Conservation (phyloP, 2,888 invertebrate species). For the Diarsia mendica region DNA sequence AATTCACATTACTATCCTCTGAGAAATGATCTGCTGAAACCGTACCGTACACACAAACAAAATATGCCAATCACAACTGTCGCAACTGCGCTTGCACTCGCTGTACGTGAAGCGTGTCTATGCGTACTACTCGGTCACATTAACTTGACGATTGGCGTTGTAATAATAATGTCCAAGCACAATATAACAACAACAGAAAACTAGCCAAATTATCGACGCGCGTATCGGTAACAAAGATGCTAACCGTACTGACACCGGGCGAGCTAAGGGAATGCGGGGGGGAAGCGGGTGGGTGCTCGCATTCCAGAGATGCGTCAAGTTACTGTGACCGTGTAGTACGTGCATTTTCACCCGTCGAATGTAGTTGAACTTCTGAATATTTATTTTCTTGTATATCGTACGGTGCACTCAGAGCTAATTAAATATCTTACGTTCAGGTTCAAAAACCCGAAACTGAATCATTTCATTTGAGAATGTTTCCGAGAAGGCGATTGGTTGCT, state of each 20-base stretch:
- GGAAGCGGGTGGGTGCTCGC: too few relatives aligned
- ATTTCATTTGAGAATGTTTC: slow-evolving; percentile 48
- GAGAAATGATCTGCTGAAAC: background rate
- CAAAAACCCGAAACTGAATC: slow-evolving; percentile 62
- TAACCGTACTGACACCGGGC: too few relatives aligned
- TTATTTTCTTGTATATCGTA: background rate
- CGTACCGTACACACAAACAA: background rate
- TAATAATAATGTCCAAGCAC: too few relatives aligned
- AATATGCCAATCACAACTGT: too few relatives aligned
- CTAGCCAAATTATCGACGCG: too few relatives aligned
- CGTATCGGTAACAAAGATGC: too few relatives aligned
- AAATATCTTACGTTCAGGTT: slow-evolving; percentile 52
- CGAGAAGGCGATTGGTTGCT: slow-evolving; percentile 44
- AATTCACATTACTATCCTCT: background rate
- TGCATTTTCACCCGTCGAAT: background rate
- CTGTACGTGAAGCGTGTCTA: background rate
- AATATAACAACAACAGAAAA: too few relatives aligned
- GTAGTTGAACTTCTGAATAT: background rate
- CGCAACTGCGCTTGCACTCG: background rate
- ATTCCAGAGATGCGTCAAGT: too few relatives aligned
- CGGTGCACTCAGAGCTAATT: slow-evolving; percentile 48
- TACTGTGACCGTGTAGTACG: too few relatives aligned
- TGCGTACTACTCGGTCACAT: too few relatives aligned
- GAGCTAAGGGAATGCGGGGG: too few relatives aligned
- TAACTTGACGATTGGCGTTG: too few relatives aligned